Conservation (phyloP, 2,113 vertebrate species). For the Nyctereutes procyonoides region DNA sequence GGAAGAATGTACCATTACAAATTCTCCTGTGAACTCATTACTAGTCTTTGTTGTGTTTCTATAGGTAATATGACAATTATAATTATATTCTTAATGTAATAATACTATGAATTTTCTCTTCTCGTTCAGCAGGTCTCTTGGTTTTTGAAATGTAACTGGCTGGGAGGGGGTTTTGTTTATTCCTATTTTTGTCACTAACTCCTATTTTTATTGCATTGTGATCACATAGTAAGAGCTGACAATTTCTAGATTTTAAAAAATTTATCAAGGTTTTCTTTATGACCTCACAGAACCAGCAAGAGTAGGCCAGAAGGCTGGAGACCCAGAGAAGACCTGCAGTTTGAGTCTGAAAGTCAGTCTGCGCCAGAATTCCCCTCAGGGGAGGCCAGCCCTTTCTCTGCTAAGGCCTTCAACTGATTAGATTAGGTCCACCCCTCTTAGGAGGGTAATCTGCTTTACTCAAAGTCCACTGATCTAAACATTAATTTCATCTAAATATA, state of each 20-base stretch:
- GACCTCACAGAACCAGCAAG: neutral
- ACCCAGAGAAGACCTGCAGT: neutral
- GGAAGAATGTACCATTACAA: neutral
- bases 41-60: neutral
- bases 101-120: neutral
- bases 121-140: neutral
- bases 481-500: neutral
- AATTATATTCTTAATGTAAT: neutral
- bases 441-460: neutral
- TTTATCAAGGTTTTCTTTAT: neutral
- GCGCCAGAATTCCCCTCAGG: no score
- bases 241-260: neutral
- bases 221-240: neutral
- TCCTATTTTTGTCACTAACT: neutral
- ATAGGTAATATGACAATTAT: neutral
- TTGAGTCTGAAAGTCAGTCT: neutral
- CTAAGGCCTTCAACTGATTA: neutral
- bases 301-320: neutral
- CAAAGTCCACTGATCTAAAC: neutral
- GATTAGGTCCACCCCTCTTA: neutral
- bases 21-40: neutral
- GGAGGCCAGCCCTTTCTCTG: neutral
- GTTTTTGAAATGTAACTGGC: neutral
- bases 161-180: neutral
- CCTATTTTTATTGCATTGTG: neutral